Percentiles rank a stretch among this genome's conserved stretches.
phyloP scores from a whole-genome alignment of 2,888 invertebrate species.

The Phaedon cochleariae region DNA sequence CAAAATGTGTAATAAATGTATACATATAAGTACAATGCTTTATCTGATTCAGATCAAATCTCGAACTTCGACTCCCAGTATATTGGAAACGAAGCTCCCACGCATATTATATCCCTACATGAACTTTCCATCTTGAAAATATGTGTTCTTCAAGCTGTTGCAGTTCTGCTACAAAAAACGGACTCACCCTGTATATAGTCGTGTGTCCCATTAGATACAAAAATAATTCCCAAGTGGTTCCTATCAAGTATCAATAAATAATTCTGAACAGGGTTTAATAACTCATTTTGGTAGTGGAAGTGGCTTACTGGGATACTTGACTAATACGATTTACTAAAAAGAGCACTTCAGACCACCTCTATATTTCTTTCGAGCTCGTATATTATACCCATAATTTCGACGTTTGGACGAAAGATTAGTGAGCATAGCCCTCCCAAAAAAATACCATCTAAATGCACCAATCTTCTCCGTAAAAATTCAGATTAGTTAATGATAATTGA shows the following conservation, averaged over 20 bases:
- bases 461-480: no score
- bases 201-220: neutral
- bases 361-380: neutral
- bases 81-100: no score
- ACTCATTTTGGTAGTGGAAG: neutral
- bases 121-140: no score
- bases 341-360: conserved; percentile 12
- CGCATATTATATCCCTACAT: no score
- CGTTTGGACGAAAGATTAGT: conserved; percentile 7
- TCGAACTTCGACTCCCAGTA: no score
- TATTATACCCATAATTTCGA: neutral
- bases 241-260: neutral
- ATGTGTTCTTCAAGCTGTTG: no score
- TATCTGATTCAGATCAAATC: no score
- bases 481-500: no score
- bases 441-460: neutral
- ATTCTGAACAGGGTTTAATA: neutral
- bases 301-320: conserved; percentile 11
- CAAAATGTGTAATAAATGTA: no score
- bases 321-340: conserved; percentile 3
- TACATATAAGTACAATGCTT: no score
- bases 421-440: neutral
- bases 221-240: neutral
- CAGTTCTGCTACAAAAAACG: no score
- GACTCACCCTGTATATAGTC: no score